These are phyloP conservation scores for Pterocles orientalis DNA, from an alignment of 2,113 vertebrate species.

Conservation along the genomic window DNA sequence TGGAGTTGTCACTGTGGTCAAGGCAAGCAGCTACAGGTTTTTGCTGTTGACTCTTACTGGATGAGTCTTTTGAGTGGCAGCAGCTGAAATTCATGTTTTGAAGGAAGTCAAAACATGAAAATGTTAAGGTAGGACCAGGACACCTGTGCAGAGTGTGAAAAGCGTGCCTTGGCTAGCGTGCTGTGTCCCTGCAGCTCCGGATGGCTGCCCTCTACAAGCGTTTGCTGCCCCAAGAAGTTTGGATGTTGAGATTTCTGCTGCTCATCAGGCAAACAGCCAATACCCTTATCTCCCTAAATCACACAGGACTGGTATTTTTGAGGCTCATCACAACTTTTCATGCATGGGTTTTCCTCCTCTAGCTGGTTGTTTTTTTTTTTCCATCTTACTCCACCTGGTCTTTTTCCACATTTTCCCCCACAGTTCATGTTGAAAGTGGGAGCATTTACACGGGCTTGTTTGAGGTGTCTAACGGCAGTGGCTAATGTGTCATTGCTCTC, in stretches of 20 bases:
- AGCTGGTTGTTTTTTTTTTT: not conserved
- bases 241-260: not conserved
- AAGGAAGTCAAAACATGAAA: not conserved
- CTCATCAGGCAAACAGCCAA: not conserved
- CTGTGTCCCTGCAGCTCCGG: not conserved
- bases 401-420: not conserved
- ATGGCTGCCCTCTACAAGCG: not conserved
- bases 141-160: not conserved
- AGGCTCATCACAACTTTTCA: not conserved
- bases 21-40: not conserved
- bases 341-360: not conserved
- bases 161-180: accelerated
- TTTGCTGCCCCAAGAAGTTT: not conserved
- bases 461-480: not conserved
- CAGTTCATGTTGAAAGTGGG: not conserved
- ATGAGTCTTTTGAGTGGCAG: not conserved
- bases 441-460: not conserved
- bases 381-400: not conserved
- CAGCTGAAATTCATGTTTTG: not conserved
- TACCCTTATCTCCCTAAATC: not conserved
- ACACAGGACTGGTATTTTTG: not conserved
- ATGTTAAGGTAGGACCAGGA: not conserved
- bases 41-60: not conserved
- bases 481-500: not conserved
- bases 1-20: not conserved